These are phyloP conservation scores for Lampris incognitus DNA, from an alignment of 2,113 vertebrate genomes.

Conservation along the genomic window DNA sequence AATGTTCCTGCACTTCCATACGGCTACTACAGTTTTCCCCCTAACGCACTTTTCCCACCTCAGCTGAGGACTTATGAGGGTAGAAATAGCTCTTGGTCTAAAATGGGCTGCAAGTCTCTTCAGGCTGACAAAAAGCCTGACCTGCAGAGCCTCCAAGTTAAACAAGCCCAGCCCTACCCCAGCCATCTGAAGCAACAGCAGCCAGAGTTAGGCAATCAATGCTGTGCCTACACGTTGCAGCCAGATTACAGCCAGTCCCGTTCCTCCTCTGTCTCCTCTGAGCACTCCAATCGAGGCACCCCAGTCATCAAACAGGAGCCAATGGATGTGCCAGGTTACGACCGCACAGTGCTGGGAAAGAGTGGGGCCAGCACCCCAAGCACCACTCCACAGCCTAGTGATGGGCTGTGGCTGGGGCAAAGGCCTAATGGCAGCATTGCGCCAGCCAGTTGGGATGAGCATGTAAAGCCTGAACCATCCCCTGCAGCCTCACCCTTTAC, in stretches of 20 bases:
- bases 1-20: constrained; percentile 89
- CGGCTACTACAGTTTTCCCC: constrained; percentile 89
- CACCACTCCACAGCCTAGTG: constrained; percentile 66
- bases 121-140: constrained; percentile 90
- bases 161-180: constrained; percentile 83
- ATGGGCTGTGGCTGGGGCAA: constrained; percentile 86
- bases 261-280: constrained; percentile 76
- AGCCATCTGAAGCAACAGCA: constrained; percentile 81
- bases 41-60: constrained; percentile 89
- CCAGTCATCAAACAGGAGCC: constrained; percentile 94
- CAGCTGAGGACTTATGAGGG: constrained; percentile 88
- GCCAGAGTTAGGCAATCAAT: constrained; percentile 67
- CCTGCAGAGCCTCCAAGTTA: constrained; percentile 85
- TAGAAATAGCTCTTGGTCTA: constrained; percentile 78
- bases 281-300: constrained; percentile 73
- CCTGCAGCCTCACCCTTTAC: constrained; percentile 75
- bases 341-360: constrained; percentile 69
- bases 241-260: constrained; percentile 80
- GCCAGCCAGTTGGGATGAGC: constrained; percentile 75
- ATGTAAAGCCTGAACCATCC: constrained; percentile 60
- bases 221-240: constrained; percentile 54
- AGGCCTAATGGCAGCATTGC: constrained; percentile 79
- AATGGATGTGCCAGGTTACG: constrained; percentile 80
- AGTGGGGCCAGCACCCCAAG: constrained; percentile 62
- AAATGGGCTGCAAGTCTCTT: constrained; percentile 63